Evolutionary conservation across 2,888 invertebrate genomes (phyloP).

Genomic region (Neelides folsomi): DNA sequence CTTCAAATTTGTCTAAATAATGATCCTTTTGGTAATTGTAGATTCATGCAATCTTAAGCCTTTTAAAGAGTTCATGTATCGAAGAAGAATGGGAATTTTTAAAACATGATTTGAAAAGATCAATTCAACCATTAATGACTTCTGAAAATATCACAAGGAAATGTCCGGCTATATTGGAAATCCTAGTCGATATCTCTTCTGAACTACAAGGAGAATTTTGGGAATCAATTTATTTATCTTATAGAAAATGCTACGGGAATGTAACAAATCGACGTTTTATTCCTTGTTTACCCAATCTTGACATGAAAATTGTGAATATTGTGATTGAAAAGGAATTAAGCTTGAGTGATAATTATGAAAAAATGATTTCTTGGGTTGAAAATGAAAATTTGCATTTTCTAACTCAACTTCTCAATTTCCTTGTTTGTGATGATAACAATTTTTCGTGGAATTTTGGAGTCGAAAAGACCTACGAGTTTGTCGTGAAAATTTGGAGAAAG

Average conservation of each 20-base stretch:
- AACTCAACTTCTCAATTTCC: neutral
- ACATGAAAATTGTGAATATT: conserved; percentile 9
- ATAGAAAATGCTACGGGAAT: conserved; percentile 1
- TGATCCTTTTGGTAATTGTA: too few relatives aligned
- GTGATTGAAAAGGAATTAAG: neutral
- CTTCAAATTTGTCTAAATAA: too few relatives aligned
- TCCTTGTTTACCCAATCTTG: conserved; percentile 16
- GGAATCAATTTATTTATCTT: neutral
- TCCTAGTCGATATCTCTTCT: conserved; percentile 9
- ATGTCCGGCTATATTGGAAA: conserved; percentile 14
- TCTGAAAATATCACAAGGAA: conserved; percentile 1
- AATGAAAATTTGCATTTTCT: neutral
- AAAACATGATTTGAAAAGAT: conserved; percentile 5
- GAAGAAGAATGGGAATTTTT: conserved; percentile 1
- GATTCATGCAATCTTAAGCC: too few relatives aligned
- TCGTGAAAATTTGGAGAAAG: too few relatives aligned
- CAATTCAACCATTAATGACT: neutral
- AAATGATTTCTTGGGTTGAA: conserved; percentile 1
- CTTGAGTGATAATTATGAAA: too few relatives aligned
- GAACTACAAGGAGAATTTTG: neutral
- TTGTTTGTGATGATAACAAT: neutral
- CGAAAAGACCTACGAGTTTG: too few relatives aligned
- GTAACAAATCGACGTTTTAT: conserved; percentile 9
- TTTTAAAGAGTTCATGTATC: neutral
- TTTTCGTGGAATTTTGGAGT: too few relatives aligned